phyloP scores from a whole-genome alignment of 2,797 vertebrate species.

The Poecile montanus region DNA sequence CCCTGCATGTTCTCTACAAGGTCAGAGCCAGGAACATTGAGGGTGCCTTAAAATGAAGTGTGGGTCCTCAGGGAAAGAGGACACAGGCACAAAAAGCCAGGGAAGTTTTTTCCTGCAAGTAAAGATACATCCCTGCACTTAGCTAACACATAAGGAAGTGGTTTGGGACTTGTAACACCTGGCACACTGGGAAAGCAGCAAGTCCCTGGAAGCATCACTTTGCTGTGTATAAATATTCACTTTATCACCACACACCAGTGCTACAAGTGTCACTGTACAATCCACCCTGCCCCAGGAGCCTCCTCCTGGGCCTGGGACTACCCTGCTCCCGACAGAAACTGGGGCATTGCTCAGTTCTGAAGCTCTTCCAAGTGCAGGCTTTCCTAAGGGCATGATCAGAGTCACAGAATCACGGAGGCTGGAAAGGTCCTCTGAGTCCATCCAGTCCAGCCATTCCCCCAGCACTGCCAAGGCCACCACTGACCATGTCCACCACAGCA shows the following conservation, averaged over 20 bases:
- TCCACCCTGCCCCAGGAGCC: not conserved
- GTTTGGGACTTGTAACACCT: not conserved
- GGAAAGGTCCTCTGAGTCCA: not conserved
- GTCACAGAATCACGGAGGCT: not conserved
- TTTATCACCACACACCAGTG: not conserved
- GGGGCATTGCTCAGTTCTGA: not conserved
- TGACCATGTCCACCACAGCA: accelerated
- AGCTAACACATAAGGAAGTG: not conserved
- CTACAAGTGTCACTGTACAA: not conserved
- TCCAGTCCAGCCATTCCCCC: not conserved
- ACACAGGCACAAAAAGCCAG: not conserved
- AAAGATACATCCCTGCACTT: not conserved
- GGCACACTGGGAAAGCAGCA: not conserved
- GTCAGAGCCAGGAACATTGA: not conserved
- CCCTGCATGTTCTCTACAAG: not conserved
- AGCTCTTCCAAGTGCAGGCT: not conserved
- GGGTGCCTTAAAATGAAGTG: not conserved
- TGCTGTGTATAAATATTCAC: not conserved
- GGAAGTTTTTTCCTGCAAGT: not conserved
- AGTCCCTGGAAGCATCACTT: not conserved
- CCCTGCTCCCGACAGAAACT: not conserved
- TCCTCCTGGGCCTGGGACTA: not conserved
- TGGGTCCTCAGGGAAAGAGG: not conserved
- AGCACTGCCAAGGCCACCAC: not conserved
- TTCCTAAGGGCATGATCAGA: not conserved